Evolutionary conservation across 2,113 vertebrate species (phyloP), one percentile per base, ranked within the genome.

Genomic region (Arvicanthis niloticus): DNA sequence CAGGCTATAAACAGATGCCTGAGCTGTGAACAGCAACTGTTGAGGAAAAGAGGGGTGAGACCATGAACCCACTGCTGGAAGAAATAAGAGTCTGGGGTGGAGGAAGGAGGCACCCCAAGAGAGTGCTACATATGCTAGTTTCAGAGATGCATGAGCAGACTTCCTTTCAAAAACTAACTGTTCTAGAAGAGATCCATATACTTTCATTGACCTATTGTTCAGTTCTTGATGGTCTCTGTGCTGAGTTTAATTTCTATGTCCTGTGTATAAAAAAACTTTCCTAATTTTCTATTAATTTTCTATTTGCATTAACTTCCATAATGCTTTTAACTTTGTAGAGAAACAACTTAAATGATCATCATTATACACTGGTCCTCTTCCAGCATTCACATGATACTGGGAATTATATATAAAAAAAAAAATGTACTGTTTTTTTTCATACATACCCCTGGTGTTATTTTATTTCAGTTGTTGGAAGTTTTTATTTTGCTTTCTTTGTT

Each of bases 81-180:
- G 0, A 24, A 8, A 58, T 11, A 42, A 78, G 67, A 86, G 26
- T 10, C 12, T 68, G 12, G 1, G 13, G 9, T 29, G 16, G 12
- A 60, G 72, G 5, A 80, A 77, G 42, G 56, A 24, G 15, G 40
- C 15, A 8, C 9, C 15, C 16, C 72, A n/a, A 65, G 37, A 75
- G 34, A 62, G 22, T 65, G 60, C n/a, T 40, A 0, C 0, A 11
- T 26, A 6, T n/a, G 45, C 37, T 8, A 24, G 10, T 12, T n/a
- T 31, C 34, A 1, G 5, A 22, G 34, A 3, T 29, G 3, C 22
- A 15, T 0, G 16, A 86, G 45, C 6, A 58, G 19, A 42, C 58
- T 87, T 58, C 40, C 65, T 5, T 58, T 19, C 56, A 80, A 65
- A 51, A 94, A 92, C 40, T 78, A 60, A 60, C 0, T 17, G 45